Percentiles rank a stretch among this genome's conserved stretches.
phyloP scores from a whole-genome alignment of 2,797 vertebrate genomes.

The Avahi laniger region DNA sequence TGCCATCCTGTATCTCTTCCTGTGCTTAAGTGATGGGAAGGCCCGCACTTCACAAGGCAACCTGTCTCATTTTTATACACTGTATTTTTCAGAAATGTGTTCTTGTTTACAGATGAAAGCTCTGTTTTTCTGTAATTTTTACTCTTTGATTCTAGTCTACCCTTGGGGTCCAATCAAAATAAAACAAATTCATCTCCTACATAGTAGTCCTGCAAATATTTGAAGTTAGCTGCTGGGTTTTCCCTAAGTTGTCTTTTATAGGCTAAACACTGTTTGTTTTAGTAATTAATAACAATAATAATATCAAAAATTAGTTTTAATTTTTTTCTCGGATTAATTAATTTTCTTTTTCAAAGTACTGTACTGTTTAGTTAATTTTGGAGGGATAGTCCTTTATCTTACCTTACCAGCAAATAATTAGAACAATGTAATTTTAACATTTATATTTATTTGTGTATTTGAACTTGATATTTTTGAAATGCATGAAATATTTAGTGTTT shows the following conservation, averaged over 20 bases:
- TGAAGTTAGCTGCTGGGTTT: neutral
- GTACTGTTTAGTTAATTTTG: neutral
- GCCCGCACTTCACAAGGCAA: neutral
- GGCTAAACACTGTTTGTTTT: neutral
- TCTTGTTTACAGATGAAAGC: neutral
- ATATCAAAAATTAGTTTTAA: neutral
- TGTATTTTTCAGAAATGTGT: neutral
- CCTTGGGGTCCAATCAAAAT: neutral
- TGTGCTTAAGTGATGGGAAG: neutral
- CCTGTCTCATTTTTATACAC: neutral
- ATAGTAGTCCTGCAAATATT: neutral
- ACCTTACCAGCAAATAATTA: neutral
- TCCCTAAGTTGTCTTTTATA: neutral
- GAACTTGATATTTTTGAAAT: neutral
- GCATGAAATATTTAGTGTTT: neutral
- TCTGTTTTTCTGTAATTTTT: neutral
- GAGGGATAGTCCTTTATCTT: neutral
- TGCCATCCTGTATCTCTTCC: neutral
- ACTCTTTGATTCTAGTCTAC: neutral
- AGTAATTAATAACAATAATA: neutral
- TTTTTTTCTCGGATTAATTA: neutral
- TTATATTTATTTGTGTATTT: neutral
- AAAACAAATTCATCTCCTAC: neutral
- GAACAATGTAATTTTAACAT: neutral
- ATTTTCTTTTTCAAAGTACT: neutral